phyloP scores from a whole-genome alignment of 2,113 vertebrate genomes.

The Aleadryas rufinucha region DNA sequence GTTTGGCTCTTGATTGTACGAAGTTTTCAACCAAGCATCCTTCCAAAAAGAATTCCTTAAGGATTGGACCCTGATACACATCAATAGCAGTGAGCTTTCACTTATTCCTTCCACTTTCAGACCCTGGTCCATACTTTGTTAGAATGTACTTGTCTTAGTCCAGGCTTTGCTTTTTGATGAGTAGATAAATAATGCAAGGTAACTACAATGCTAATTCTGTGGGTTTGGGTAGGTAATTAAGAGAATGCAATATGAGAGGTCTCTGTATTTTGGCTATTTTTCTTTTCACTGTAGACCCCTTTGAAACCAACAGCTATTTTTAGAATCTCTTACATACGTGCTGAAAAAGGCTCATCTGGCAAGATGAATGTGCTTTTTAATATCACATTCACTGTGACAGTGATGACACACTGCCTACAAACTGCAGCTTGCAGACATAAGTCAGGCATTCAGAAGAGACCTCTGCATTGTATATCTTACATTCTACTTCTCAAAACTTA shows the following conservation, averaged over 20 bases:
- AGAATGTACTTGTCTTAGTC: neutral
- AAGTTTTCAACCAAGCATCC: neutral
- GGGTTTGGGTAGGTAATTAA: neutral
- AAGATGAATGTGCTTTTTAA: neutral
- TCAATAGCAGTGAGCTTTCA: neutral
- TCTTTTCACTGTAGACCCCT: neutral
- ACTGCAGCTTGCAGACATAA: neutral
- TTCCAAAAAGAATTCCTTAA: neutral
- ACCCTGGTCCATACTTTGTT: neutral
- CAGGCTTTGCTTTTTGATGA: neutral
- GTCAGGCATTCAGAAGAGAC: neutral
- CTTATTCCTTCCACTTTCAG: neutral
- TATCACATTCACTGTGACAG: neutral
- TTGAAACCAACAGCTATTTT: neutral
- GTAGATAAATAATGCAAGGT: neutral
- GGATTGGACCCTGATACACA: neutral
- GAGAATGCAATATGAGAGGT: neutral
- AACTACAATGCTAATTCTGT: neutral
- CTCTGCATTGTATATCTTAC: neutral
- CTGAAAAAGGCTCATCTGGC: neutral
- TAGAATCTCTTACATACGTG: neutral
- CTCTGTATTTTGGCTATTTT: neutral
- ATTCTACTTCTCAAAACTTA: neutral
- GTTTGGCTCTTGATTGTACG: neutral
- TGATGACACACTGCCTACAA: neutral